These are phyloP conservation scores for Crotalus viridis DNA, from an alignment of 2,113 vertebrate species.

Conservation along the genomic window DNA sequence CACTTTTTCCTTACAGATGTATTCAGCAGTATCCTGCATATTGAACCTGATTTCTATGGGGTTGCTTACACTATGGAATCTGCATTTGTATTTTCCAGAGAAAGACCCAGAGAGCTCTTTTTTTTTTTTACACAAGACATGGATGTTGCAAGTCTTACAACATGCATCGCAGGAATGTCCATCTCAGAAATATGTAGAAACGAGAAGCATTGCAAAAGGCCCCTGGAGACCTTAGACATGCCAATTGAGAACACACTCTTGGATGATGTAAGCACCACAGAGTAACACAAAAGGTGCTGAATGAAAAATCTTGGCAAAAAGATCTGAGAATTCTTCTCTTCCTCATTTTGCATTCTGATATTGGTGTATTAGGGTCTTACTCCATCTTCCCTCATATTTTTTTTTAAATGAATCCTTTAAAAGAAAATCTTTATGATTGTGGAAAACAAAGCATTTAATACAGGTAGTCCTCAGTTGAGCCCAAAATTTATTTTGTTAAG, in stretches of 20 bases:
- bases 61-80: background rate
- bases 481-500: background rate
- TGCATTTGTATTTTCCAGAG: background rate
- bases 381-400: conserved; percentile 36
- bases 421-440: conserved; percentile 46
- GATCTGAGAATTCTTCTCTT: conserved; percentile 59
- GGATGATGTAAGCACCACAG: conserved; percentile 46
- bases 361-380: conserved; percentile 37
- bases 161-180: conserved; percentile 19
- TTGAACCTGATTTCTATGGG: background rate
- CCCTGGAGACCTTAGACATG: conserved; percentile 35
- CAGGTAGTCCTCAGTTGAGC: background rate
- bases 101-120: background rate
- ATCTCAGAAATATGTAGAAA: conserved; percentile 25
- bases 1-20: background rate
- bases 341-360: conserved; percentile 51
- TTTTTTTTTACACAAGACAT: background rate
- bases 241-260: conserved; percentile 39
- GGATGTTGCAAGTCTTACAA: background rate
- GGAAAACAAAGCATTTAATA: conserved; percentile 38
- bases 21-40: background rate
- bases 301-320: conserved; percentile 51
- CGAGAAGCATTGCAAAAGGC: background rate
- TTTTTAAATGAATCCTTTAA: conserved; percentile 49
- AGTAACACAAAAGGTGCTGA: conserved; percentile 44